Evolutionary conservation across 2,888 invertebrate genomes (phyloP).

Genomic region (Pollenia amentaria): DNA sequence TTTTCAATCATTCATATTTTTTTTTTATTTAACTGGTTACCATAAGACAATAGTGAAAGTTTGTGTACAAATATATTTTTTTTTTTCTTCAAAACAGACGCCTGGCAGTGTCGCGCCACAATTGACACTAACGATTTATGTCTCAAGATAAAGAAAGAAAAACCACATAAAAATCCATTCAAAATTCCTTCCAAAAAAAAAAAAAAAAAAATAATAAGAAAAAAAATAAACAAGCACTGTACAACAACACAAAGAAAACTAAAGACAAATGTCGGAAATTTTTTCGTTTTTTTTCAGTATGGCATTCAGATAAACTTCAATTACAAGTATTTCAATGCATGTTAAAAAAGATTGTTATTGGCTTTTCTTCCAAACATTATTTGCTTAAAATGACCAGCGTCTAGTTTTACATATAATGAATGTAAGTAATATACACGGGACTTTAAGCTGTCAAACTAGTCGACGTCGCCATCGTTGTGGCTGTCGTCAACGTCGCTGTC

Average conservation of each 20-base stretch:
- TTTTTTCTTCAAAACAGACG: constrained; percentile 45
- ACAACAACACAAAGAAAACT: constrained; percentile 21
- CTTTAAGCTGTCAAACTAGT: constrained; percentile 67
- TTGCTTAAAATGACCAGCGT: constrained; percentile 41
- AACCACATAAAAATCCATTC: constrained; percentile 59
- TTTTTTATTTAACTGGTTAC: constrained; percentile 35
- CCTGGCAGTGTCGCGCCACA: constrained; percentile 70
- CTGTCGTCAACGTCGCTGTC: constrained; percentile 57
- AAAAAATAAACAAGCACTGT: constrained; percentile 19
- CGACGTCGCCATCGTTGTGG: constrained; percentile 54
- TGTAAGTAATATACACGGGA: constrained; percentile 19
- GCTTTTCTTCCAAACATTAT: not conserved
- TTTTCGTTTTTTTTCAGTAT: constrained; percentile 30
- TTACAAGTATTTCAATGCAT: constrained; percentile 68
- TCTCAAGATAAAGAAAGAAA: constrained; percentile 68
- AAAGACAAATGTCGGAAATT: constrained; percentile 43
- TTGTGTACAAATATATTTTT: constrained; percentile 27
- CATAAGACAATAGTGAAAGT: constrained; percentile 67
- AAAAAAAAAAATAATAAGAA: too few species aligned
- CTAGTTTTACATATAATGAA: constrained; percentile 10
- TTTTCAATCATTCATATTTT: constrained; percentile 61
- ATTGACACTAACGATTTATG: constrained; percentile 72
- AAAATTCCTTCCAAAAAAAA: constrained; percentile 52
- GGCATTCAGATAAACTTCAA: constrained; percentile 64
- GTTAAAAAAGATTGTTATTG: constrained; percentile 57